These are phyloP conservation scores for Halocaridina rubra DNA, from an alignment of 2,888 invertebrate genomes.

Conservation along the genomic window DNA sequence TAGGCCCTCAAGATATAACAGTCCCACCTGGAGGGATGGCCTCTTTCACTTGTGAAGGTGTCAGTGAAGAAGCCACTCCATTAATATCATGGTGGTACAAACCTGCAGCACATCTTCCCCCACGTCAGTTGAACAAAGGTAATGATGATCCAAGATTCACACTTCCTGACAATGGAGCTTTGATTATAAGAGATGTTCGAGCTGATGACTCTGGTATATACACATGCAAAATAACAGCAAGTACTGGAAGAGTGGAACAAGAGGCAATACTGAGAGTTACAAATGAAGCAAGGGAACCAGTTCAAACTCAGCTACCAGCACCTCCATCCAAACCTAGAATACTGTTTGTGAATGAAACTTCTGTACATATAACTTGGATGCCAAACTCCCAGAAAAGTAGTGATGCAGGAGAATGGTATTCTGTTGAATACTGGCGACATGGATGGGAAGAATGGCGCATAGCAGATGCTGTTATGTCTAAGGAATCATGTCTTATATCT, in stretches of 20 bases:
- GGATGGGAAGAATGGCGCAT: conserved; percentile 60
- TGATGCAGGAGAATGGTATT: conserved; percentile 82
- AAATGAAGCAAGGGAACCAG: conserved; percentile 68
- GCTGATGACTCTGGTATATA: conserved; percentile 81
- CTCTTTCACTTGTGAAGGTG: conserved; percentile 86
- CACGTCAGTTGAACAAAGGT: conserved; percentile 7
- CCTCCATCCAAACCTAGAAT: conserved; percentile 83
- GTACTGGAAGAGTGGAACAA: conserved; percentile 84
- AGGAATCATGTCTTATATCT: conserved; percentile 74
- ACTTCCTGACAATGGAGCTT: conserved; percentile 77
- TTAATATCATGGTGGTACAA: conserved; percentile 47
- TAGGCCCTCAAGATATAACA: conserved; percentile 89
- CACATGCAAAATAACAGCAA: conserved; percentile 85
- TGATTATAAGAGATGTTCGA: conserved; percentile 75
- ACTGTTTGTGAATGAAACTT: conserved; percentile 76
- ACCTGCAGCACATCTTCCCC: conserved; percentile 38
- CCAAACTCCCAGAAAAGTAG: conserved; percentile 77
- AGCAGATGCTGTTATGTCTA: conserved; percentile 40
- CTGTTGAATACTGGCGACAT: conserved; percentile 72
- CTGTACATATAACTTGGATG: conserved; percentile 85
- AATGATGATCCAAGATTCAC: conserved; percentile 71
- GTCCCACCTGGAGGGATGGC: conserved; percentile 85
- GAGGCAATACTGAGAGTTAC: conserved; percentile 73
- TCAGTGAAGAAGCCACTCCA: conserved; percentile 46
- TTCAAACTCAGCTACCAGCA: conserved; percentile 77